phyloP scores from a whole-genome alignment of 2,888 invertebrate species.

The Microctonus brassicae region DNA sequence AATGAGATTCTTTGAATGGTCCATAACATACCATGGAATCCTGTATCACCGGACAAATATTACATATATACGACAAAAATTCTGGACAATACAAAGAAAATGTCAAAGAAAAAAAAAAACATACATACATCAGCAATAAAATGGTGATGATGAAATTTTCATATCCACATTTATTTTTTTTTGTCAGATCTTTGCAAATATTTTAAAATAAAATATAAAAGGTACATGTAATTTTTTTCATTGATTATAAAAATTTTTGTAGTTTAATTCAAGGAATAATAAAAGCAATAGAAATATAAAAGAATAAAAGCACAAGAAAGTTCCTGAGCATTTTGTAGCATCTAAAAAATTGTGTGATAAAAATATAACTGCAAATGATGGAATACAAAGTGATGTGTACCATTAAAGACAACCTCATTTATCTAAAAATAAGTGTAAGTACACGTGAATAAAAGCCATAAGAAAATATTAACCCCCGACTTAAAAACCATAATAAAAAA shows the following conservation, averaged over 20 bases:
- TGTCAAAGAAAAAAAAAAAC: background rate
- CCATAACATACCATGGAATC: background rate
- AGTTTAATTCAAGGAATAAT: too few relatives aligned
- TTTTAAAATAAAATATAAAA: too few relatives aligned
- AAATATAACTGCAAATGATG: background rate
- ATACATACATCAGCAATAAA: too few relatives aligned
- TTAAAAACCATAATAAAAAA: too few relatives aligned
- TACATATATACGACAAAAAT: too few relatives aligned
- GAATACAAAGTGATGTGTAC: conserved; percentile 10
- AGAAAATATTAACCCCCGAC: conserved; percentile 8
- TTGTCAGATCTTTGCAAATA: too few relatives aligned
- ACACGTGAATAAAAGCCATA: conserved; percentile 45
- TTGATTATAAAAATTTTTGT: too few relatives aligned
- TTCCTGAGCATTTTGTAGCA: background rate
- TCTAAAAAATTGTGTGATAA: background rate
- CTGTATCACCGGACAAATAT: background rate
- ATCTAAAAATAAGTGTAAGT: conserved; percentile 55
- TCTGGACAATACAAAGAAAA: background rate
- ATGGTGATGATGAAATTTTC: too few relatives aligned
- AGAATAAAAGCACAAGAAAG: background rate
- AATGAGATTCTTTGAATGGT: background rate
- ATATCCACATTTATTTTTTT: too few relatives aligned
- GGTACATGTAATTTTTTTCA: too few relatives aligned
- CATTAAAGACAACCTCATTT: conserved; percentile 51
- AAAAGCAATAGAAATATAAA: too few relatives aligned